phyloP scores from a whole-genome alignment of 2,888 invertebrate genomes.

The Coronaproctus castanopsis region DNA sequence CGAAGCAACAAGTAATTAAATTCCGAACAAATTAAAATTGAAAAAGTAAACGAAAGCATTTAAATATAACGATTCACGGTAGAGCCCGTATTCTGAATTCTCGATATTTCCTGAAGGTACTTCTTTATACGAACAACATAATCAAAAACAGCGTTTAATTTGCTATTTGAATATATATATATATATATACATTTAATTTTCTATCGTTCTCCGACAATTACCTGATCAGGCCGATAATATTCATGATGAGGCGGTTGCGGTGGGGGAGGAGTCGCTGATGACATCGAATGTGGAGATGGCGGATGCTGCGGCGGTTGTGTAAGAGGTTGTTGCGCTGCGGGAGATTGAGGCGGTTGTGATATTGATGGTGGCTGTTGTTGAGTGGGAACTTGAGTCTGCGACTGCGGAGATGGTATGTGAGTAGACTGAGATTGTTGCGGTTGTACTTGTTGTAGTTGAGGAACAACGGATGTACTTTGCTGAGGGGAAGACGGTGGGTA shows the following conservation, averaged over 20 bases:
- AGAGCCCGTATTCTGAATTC: no score
- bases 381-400: neutral
- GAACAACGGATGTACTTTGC: neutral
- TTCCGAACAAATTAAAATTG: no score
- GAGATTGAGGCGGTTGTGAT: neutral
- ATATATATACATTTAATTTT: no score
- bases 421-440: neutral
- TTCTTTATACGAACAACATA: no score
- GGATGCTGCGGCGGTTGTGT: slow-evolving; percentile 3
- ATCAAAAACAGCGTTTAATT: no score
- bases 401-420: slow-evolving; percentile 16
- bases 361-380: neutral
- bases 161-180: no score
- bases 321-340: slow-evolving; percentile 7
- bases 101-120: no score
- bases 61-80: no score
- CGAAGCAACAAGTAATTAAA: no score
- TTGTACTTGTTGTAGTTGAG: neutral
- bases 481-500: slow-evolving; percentile 12
- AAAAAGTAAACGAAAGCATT: no score
- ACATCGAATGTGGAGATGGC: no score
- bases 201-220: no score
- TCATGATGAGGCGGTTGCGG: slow-evolving; percentile 25
- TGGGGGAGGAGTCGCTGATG: neutral
- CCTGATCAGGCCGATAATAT: slow-evolving; percentile 34